Evolutionary conservation across 2,113 vertebrate species (phyloP).

Genomic region (Dicentrarchus labrax): DNA sequence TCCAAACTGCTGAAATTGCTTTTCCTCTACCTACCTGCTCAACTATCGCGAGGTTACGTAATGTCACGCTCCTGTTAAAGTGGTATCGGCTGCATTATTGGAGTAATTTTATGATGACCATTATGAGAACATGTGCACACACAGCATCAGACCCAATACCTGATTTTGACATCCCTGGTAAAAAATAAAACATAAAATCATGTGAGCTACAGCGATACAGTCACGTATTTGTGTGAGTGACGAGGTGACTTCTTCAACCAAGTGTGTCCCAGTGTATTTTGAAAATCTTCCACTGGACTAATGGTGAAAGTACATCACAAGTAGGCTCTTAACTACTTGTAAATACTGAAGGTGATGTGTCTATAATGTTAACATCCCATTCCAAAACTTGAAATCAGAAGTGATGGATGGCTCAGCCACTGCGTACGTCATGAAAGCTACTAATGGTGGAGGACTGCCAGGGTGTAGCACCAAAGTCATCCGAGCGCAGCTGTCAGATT

Average conservation of each 20-base stretch:
- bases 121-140: too few species aligned
- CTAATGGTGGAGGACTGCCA: conserved; percentile 42
- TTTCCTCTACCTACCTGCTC: too few species aligned
- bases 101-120: too few species aligned
- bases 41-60: too few species aligned
- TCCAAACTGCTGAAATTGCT: too few species aligned
- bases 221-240: neutral
- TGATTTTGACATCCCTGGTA: too few species aligned
- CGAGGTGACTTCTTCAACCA: neutral
- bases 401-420: conserved; percentile 10
- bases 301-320: neutral
- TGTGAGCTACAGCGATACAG: neutral
- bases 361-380: neutral
- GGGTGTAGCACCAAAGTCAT: conserved; percentile 18
- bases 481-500: conserved; percentile 31
- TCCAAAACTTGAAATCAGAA: neutral
- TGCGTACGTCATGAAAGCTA: conserved; percentile 20
- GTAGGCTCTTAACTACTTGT: neutral
- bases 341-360: neutral
- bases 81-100: too few species aligned
- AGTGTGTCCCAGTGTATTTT: neutral
- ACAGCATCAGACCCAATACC: too few species aligned
- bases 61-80: too few species aligned
- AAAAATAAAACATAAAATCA: neutral
- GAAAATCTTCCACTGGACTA: neutral